Evolutionary conservation across 92 coral and sea anemone species (phyloP).

Genomic region (Siderastrea siderea): DNA sequence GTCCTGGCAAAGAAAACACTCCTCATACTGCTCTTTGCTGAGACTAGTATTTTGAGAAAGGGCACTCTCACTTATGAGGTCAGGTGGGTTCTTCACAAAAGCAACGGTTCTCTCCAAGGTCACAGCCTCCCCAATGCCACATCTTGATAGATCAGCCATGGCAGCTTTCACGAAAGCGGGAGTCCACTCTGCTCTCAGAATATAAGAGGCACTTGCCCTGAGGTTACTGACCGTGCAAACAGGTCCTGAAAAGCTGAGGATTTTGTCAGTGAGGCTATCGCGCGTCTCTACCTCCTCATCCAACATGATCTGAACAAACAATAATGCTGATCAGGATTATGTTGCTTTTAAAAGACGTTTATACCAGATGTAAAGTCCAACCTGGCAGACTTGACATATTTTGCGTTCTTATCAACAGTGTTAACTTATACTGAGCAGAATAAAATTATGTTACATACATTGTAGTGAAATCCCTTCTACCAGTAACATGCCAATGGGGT

Average conservation of each 20-base stretch:
- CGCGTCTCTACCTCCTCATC: slow-evolving; percentile 12
- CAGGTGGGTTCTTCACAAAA: not conserved
- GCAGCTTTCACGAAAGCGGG: slow-evolving; percentile 12
- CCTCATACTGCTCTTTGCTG: slow-evolving; percentile 28
- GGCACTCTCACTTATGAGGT: not conserved
- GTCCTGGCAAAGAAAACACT: slow-evolving; percentile 1
- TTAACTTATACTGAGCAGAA: no score
- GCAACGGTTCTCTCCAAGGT: slow-evolving; percentile 42
- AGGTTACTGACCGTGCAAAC: slow-evolving; percentile 34
- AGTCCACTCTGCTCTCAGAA: slow-evolving; percentile 29
- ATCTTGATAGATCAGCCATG: slow-evolving; percentile 6
- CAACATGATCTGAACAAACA: slow-evolving; percentile 4
- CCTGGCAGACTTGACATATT: not conserved
- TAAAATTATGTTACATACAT: no score
- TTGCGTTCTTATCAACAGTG: not conserved
- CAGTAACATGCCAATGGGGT: no score
- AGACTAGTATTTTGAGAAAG: slow-evolving; percentile 16
- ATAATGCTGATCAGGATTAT: not conserved
- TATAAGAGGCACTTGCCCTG: slow-evolving; percentile 35
- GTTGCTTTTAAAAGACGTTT: no score
- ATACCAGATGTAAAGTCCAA: not conserved
- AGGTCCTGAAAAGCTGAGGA: slow-evolving; percentile 26
- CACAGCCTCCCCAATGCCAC: slow-evolving; percentile 32
- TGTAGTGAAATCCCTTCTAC: no score
- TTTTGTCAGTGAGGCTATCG: slow-evolving; percentile 21